These are phyloP conservation scores for Podiceps cristatus DNA, from an alignment of 2,113 vertebrate genomes.

Conservation along the genomic window DNA sequence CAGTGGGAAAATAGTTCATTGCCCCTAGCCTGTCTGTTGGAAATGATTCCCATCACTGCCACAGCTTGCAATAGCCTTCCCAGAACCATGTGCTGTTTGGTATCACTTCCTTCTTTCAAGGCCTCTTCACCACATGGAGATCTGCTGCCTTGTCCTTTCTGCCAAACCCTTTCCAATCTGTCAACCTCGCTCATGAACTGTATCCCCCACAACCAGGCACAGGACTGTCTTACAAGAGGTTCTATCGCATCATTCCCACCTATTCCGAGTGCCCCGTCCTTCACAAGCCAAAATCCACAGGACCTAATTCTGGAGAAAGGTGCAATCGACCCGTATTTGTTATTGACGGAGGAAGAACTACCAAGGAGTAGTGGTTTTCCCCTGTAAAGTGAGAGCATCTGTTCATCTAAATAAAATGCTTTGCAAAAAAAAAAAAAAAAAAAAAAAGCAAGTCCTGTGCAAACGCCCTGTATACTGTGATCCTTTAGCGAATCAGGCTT, in stretches of 20 bases:
- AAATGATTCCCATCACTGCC: not conserved
- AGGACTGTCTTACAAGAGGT: not conserved
- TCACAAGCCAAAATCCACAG: not conserved
- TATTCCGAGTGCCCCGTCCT: rapidly evolving
- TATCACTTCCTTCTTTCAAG: not conserved
- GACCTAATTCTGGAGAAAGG: not conserved
- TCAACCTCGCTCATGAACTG: not conserved
- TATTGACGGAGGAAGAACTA: not conserved
- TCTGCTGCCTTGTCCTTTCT: not conserved
- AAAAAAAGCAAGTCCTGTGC: not conserved
- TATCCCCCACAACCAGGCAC: not conserved
- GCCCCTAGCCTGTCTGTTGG: not conserved
- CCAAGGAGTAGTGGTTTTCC: not conserved
- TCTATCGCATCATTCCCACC: not conserved
- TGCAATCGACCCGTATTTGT: not conserved
- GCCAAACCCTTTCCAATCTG: not conserved
- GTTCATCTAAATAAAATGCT: not conserved
- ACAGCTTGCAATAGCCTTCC: not conserved
- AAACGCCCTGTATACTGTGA: not conserved
- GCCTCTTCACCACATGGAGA: not conserved
- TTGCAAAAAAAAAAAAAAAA: too few relatives aligned
- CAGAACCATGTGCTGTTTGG: not conserved
- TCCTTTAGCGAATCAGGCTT: not conserved
- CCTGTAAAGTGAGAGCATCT: not conserved
- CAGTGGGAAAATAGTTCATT: not conserved